A percentile compares a stretch with the other conserved stretches of the same genome.
Evolutionary conservation across 2,113 vertebrate species (phyloP).

Genomic region (Scatophagus argus): DNA sequence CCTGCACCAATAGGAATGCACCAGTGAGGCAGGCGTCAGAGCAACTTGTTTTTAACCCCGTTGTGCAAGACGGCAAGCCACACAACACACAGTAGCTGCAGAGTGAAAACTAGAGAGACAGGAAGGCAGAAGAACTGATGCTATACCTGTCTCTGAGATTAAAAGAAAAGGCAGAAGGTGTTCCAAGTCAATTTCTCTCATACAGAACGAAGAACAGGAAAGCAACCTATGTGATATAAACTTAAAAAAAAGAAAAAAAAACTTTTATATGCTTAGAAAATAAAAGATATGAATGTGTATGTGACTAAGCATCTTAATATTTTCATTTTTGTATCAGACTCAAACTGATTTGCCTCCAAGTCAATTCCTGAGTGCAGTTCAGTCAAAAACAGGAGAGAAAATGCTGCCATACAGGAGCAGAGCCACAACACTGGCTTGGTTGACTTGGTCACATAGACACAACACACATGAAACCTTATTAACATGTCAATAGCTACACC

Average conservation of each 20-base stretch:
- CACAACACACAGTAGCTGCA: slow-evolving; percentile 67
- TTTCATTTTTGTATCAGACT: neutral
- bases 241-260: no score
- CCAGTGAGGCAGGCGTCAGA: slow-evolving; percentile 74
- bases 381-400: neutral
- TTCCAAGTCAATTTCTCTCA: neutral
- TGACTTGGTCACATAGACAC: slow-evolving; percentile 55
- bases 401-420: neutral
- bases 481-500: slow-evolving; percentile 77
- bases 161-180: neutral
- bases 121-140: neutral
- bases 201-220: neutral
- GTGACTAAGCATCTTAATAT: neutral
- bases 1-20: slow-evolving; percentile 74
- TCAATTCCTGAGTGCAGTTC: neutral
- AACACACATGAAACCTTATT: slow-evolving; percentile 54
- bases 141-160: neutral
- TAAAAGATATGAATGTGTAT: neutral
- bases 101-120: slow-evolving; percentile 22
- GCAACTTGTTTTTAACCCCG: slow-evolving; percentile 80
- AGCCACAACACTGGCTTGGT: slow-evolving; percentile 9
- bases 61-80: slow-evolving; percentile 67
- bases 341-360: neutral
- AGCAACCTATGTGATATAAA: neutral
- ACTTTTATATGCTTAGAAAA: neutral